Evolutionary conservation across 2,113 vertebrate genomes (phyloP).

Genomic region (Chionodraco myersi): DNA sequence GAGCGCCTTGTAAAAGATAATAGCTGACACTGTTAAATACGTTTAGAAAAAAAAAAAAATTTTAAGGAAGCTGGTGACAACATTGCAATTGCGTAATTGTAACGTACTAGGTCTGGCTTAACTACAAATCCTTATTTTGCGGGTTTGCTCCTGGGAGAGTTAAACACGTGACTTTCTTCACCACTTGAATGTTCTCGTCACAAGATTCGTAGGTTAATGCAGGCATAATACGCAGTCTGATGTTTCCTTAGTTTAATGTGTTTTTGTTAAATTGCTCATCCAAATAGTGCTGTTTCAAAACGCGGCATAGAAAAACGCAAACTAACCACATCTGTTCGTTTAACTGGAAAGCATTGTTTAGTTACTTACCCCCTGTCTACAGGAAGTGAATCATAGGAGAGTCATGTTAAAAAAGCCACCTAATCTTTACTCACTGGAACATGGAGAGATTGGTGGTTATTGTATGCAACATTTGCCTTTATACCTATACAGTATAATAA

Average conservation of each 20-base stretch:
- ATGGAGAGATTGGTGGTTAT: background rate
- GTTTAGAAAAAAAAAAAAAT: background rate
- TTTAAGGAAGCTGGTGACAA: slow-evolving; percentile 43
- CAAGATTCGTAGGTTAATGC: background rate
- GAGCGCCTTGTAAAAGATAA: background rate
- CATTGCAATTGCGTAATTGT: slow-evolving; percentile 31
- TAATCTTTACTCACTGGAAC: background rate
- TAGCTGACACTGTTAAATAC: slow-evolving; percentile 43
- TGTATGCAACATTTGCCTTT: background rate
- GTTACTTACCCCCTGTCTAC: background rate
- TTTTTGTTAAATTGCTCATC: background rate
- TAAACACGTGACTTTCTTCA: background rate
- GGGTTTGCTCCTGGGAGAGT: background rate
- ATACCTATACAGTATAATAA: too few relatives aligned
- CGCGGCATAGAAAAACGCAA: too few relatives aligned
- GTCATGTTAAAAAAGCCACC: background rate
- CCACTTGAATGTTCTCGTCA: background rate
- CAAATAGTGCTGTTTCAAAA: background rate
- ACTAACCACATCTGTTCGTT: background rate
- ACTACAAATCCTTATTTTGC: slow-evolving; percentile 2
- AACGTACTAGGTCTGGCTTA: background rate
- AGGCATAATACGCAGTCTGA: background rate
- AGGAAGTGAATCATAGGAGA: background rate
- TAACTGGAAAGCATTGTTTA: background rate
- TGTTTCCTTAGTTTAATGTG: background rate